Percentiles rank a stretch among this genome's conserved stretches.
phyloP scores from a whole-genome alignment of 1,140 invertebrate genomes.

The Mercenaria mercenaria region DNA sequence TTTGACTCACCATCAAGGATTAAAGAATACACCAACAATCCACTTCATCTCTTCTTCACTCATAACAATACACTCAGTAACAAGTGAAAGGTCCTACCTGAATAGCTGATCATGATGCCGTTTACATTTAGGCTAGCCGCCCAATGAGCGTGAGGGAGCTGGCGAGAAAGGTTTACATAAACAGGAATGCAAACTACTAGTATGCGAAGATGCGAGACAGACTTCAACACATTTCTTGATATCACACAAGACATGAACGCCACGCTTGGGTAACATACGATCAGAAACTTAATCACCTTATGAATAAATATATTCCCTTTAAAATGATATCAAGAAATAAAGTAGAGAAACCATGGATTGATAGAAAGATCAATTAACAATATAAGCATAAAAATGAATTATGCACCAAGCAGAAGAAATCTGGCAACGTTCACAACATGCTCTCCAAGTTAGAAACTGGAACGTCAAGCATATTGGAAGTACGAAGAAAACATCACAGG shows the following conservation, averaged over 20 bases:
- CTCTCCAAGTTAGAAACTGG: neutral
- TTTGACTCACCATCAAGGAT: no score
- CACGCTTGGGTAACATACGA: neutral
- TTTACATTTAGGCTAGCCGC: neutral
- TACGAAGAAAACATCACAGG: neutral
- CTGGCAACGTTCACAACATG: neutral
- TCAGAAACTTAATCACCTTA: neutral
- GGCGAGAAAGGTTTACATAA: neutral
- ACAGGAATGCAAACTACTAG: neutral
- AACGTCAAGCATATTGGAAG: neutral
- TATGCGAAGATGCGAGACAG: neutral
- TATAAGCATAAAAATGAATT: neutral
- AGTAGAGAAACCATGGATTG: constrained; percentile 16
- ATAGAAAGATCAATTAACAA: neutral
- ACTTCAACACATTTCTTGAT: neutral
- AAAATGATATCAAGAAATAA: neutral
- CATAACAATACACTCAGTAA: neutral
- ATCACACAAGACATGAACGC: neutral
- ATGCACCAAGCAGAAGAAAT: neutral
- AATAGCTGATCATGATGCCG: constrained; percentile 4
- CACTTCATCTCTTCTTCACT: neutral
- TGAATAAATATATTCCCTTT: constrained; percentile 2
- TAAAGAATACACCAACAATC: neutral
- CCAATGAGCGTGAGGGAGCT: neutral
- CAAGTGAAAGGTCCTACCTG: neutral